Evolutionary conservation across 2,113 vertebrate genomes (phyloP).

Genomic region (Spermophilus dauricus): DNA sequence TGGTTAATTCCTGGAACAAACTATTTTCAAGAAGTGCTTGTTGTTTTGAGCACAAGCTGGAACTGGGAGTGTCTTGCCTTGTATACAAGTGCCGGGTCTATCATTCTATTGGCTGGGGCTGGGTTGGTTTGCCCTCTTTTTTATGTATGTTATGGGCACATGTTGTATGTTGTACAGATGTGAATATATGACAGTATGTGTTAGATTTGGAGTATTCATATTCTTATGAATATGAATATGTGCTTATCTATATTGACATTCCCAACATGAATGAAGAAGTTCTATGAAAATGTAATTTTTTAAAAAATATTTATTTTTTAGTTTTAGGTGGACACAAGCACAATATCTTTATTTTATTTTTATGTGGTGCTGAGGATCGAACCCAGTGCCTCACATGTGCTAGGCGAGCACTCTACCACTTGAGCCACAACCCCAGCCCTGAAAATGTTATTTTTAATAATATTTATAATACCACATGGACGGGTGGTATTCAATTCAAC

Average conservation of each 20-base stretch:
- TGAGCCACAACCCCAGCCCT: neutral
- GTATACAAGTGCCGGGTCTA: no score
- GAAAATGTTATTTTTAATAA: slow-evolving; percentile 24
- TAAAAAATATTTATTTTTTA: neutral
- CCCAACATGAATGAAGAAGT: slow-evolving; percentile 30
- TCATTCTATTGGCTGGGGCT: no score
- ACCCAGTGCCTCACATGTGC: no score
- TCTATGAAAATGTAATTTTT: slow-evolving; percentile 10
- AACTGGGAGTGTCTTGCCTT: no score
- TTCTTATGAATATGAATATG: neutral
- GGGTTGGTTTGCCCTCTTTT: no score
- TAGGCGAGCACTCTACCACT: no score
- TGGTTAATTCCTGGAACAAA: no score
- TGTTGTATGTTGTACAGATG: neutral
- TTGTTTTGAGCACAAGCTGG: no score
- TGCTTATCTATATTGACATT: neutral
- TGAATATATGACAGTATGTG: neutral
- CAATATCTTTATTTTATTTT: no score
- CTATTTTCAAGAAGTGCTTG: no score
- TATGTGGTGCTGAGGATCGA: no score
- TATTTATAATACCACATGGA: neutral
- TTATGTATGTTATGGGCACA: neutral
- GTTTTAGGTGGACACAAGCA: no score
- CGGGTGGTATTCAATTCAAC: neutral
- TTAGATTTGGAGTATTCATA: neutral